Evolutionary conservation across 2,797 vertebrate species (phyloP).

Genomic region (Aeoliscus strigatus): DNA sequence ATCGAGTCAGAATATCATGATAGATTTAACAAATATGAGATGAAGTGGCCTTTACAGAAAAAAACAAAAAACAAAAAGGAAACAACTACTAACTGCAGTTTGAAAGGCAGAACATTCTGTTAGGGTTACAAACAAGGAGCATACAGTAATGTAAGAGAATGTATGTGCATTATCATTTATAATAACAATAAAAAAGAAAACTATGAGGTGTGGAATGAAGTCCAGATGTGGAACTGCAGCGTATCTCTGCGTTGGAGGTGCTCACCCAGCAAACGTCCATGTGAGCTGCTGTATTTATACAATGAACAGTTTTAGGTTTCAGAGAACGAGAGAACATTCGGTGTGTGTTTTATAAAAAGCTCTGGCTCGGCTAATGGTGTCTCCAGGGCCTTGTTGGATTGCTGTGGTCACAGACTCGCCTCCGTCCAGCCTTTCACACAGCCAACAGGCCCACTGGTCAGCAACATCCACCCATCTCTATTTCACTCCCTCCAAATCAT

Average conservation of each 20-base stretch:
- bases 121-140: too few species aligned
- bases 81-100: too few species aligned
- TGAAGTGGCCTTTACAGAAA: too few species aligned
- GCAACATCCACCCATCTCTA: conserved; percentile 41
- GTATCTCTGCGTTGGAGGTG: conserved; percentile 7
- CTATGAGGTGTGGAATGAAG: conserved; percentile 16
- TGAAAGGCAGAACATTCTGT: too few species aligned
- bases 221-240: conserved; percentile 14
- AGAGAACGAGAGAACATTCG: conserved; percentile 39
- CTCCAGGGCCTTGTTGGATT: conserved; percentile 51
- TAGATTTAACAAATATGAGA: too few species aligned
- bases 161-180: too few species aligned
- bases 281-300: conserved; percentile 18
- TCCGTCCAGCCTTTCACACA: conserved; percentile 26
- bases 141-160: too few species aligned
- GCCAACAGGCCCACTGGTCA: too few species aligned
- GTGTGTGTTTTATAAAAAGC: conserved; percentile 41
- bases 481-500: conserved; percentile 49
- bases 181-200: conserved; percentile 35
- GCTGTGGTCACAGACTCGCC: conserved; percentile 40
- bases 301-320: conserved; percentile 29
- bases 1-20: too few species aligned
- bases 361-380: conserved; percentile 58
- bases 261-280: too few species aligned
- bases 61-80: conserved; percentile 1